Evolutionary conservation across 2,797 vertebrate genomes (phyloP).

Genomic region (Neosalanx taihuensis): DNA sequence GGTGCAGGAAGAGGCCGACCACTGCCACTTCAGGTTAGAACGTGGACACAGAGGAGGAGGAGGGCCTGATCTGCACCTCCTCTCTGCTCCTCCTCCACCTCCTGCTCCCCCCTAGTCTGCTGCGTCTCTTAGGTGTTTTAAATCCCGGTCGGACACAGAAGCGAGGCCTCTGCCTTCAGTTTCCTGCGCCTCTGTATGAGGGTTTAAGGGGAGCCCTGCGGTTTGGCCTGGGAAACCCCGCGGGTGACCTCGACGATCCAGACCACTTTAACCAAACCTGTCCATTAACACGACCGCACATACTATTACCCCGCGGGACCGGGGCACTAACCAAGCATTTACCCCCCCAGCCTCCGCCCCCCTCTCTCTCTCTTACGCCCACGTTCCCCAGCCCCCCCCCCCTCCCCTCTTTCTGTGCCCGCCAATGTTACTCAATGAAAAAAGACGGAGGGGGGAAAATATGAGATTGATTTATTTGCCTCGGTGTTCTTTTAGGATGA

Average conservation of each 20-base stretch:
- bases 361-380: slow-evolving; percentile 42
- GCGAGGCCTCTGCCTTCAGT: too few relatives aligned
- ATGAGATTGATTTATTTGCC: slow-evolving; percentile 85
- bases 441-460: slow-evolving; percentile 77
- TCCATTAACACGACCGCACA: slow-evolving; percentile 67
- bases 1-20: slow-evolving; percentile 74
- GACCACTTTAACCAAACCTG: slow-evolving; percentile 71
- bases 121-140: not conserved
- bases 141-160: too few relatives aligned
- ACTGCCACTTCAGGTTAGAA: slow-evolving; percentile 68
- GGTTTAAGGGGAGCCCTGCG: slow-evolving; percentile 17
- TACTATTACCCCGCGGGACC: slow-evolving; percentile 67
- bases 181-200: not conserved
- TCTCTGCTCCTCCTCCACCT: not conserved
- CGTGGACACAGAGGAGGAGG: not conserved
- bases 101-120: not conserved
- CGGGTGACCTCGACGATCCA: slow-evolving; percentile 63
- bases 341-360: slow-evolving; percentile 17
- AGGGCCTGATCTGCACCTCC: too few relatives aligned
- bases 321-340: slow-evolving; percentile 69
- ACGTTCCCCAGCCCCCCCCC: slow-evolving; percentile 32
- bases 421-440: slow-evolving; percentile 76
- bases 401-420: slow-evolving; percentile 49
- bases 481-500: slow-evolving; percentile 81
- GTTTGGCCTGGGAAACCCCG: slow-evolving; percentile 62